Evolutionary conservation across 2,113 vertebrate genomes (phyloP), one percentile per base, ranked within the genome.

Genomic region (Crotophaga sulcirostris): DNA sequence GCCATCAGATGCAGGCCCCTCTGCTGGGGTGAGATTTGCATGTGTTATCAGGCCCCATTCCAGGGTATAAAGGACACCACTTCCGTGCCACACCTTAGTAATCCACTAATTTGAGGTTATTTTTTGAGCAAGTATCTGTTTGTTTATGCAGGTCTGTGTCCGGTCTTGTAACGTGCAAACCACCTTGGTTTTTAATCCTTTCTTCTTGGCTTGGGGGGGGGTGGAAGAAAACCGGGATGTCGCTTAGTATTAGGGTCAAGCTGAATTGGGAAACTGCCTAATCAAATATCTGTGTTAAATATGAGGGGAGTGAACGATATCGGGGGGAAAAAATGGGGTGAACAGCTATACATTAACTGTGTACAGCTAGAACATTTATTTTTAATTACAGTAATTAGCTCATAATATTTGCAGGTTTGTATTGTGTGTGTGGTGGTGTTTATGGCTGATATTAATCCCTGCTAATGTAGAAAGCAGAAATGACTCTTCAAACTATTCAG

Each of bases 11-110:
- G 7, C 40, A 6, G 28, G 40, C 44, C 33, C 28, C 68, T 95
- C 60, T 82, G 45, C 72, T 11, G 58, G 40, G 40, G 6, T 70
- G 21, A 33, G 34, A 68, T 87, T 58, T 88, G 64, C 85, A 28
- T 74, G 63, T 91, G 3, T 87, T 93, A 38, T 96, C 91, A 73
- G 62, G 49, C 82, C 70, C 78, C 62, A 52, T 70, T 40, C 83
- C 29, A 10, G 40, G 31, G 3, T 63, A 10, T 62, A 78, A 84
- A 95, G 62, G 58, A 64, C 83, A 73, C 66, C 86, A 52, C 80
- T 96, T 95, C 94, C 93, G 74, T 67, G 94, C 89, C 90, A 94
- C 83, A 20, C 96, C 94, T 95, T 52, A 40, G 44, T 31, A 67
- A 81, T 92, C 58, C 13, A 67, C 64, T 84, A 17, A 15, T 56